Evolutionary conservation across 2,797 vertebrate genomes (phyloP).

Genomic region (Margarornis squamiger): DNA sequence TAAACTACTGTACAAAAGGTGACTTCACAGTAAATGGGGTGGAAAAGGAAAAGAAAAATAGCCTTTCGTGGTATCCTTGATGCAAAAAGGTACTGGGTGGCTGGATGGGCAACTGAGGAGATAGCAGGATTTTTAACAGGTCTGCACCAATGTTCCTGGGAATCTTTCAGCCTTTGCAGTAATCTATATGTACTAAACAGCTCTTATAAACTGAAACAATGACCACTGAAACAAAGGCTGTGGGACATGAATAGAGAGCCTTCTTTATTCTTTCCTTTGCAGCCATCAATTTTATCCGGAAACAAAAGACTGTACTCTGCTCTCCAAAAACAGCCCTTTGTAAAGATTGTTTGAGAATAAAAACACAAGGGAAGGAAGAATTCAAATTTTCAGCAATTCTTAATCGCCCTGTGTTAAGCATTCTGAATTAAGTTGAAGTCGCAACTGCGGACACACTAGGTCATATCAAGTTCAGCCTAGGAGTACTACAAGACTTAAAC

Average conservation of each 20-base stretch:
- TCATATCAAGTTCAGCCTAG: constrained; percentile 53
- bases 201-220: constrained; percentile 67
- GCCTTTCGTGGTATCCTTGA: not conserved
- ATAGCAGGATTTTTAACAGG: constrained; percentile 23
- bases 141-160: not conserved
- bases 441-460: constrained; percentile 38
- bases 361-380: constrained; percentile 57
- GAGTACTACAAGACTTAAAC: constrained; percentile 33
- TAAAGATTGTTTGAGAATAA: constrained; percentile 56
- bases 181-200: constrained; percentile 52
- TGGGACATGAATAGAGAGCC: constrained; percentile 49
- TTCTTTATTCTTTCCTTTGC: constrained; percentile 58
- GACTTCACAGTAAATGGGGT: not conserved
- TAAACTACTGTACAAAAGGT: constrained; percentile 3
- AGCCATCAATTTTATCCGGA: constrained; percentile 67
- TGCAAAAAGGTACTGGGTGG: constrained; percentile 27
- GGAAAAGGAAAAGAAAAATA: not conserved
- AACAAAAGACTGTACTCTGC: constrained; percentile 65
- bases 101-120: not conserved
- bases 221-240: constrained; percentile 51
- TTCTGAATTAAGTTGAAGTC: constrained; percentile 60
- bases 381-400: constrained; percentile 56
- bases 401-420: not conserved
- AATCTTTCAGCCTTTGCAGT: constrained; percentile 56
- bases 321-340: constrained; percentile 63